Evolutionary conservation across 2,113 vertebrate species (phyloP), one percentile per base, ranked within the genome.

Genomic region (Phrynosoma blainvillii): DNA sequence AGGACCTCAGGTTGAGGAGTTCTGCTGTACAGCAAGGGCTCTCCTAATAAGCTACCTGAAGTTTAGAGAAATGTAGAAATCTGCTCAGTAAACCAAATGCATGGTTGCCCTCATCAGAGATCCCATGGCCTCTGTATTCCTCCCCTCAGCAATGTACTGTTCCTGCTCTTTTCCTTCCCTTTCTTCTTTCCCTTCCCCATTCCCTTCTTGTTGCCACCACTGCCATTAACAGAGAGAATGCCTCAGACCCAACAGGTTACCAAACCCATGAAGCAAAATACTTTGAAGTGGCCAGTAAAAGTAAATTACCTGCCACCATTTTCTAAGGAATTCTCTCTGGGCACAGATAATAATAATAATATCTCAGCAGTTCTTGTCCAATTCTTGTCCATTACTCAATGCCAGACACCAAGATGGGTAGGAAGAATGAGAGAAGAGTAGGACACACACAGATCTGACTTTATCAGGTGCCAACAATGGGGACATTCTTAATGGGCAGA

Each of bases 81-180:
- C 40, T 77, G 36, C 40, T 54, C n/a, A 36, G 2, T 52, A 62
- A 27, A 54, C 27, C 40, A 71, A 56, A 87, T 20, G 52, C 54
- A 32, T 47, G 74, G 4, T 9, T 20, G 11, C 30, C 40, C n/a
- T 86, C 62, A 27, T 30, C 2, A 73, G 52, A 59, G 56, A 52
- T 40, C 16, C 56, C 27, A 27, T 2, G 27, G 10, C 30, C 81
- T 54, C 30, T 40, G 25, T 27, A 25, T 27, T 30, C 47, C 66
- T 21, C 10, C n/a, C 52, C n/a, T 20, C 9, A 56, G n/a, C 25
- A 42, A 27, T 71, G 42, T 78, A 73, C 73, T 70, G 3, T 27
- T 47, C 73, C 71, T 78, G 80, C 80, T 88, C 21, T 66, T 82
- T 84, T 11, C 73, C 40, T 68, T 78, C n/a, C 65, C 52, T 56